phyloP scores from a whole-genome alignment of 2,113 vertebrate species.

The Muscicapa adusta region DNA sequence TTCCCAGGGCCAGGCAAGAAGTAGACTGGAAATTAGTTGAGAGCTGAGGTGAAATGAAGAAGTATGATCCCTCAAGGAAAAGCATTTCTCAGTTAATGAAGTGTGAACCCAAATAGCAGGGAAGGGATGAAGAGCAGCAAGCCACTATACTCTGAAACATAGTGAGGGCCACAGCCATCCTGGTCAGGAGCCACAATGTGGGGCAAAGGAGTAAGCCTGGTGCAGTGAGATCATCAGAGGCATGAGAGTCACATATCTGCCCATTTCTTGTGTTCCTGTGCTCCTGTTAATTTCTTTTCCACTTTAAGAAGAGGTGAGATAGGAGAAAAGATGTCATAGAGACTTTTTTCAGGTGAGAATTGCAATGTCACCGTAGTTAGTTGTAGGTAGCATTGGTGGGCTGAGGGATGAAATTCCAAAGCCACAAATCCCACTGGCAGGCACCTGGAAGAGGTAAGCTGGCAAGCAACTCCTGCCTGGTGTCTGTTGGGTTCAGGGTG shows the following conservation, averaged over 20 bases:
- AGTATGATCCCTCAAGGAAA: background rate
- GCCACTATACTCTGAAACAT: background rate
- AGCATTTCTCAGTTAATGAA: conserved; percentile 25
- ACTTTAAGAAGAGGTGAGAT: background rate
- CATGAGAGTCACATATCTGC: rapidly evolving
- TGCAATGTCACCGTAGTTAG: background rate
- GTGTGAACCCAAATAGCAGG: background rate
- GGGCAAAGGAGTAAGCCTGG: background rate
- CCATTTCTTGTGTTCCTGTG: background rate
- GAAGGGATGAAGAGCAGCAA: background rate
- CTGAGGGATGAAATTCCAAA: background rate
- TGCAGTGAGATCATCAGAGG: background rate
- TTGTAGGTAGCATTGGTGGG: background rate
- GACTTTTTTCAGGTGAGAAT: background rate
- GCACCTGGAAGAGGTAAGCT: background rate
- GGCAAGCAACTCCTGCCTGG: background rate
- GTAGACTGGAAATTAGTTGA: background rate
- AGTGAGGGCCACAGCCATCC: background rate
- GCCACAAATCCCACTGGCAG: background rate
- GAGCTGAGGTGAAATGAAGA: background rate
- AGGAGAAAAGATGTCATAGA: background rate
- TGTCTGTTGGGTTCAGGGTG: background rate
- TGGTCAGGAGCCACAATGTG: background rate
- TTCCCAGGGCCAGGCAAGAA: background rate
- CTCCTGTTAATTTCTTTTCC: background rate